These are phyloP conservation scores for Vesta saturnalis DNA, from an alignment of 2,888 invertebrate species.

Conservation along the genomic window DNA sequence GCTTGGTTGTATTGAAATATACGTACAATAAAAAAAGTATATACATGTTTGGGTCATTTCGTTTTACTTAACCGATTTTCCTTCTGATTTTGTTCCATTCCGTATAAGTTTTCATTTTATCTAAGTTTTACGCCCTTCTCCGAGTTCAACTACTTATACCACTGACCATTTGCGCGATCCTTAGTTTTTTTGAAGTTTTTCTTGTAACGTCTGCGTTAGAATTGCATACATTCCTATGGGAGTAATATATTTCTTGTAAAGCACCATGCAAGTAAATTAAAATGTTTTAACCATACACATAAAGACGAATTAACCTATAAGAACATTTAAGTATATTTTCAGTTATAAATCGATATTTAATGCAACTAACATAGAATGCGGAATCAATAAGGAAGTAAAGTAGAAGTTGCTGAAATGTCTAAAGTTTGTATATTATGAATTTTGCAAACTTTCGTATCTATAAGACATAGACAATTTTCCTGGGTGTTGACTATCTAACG, in stretches of 20 bases:
- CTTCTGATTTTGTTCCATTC: not conserved
- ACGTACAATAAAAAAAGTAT: not conserved
- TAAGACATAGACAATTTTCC: not conserved
- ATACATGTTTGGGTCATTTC: too few species aligned
- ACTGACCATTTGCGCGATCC: too few species aligned
- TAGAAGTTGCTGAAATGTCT: too few species aligned
- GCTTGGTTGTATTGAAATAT: not conserved
- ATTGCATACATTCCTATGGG: not conserved
- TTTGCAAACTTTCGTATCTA: not conserved
- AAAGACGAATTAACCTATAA: not conserved
- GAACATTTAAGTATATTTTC: too few species aligned
- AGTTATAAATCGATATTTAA: not conserved
- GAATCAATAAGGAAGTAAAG: too few species aligned
- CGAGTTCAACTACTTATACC: not conserved
- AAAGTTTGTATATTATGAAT: too few species aligned
- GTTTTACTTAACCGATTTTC: not conserved
- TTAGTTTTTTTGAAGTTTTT: not conserved
- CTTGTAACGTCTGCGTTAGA: not conserved
- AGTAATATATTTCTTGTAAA: too few species aligned
- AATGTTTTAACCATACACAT: too few species aligned
- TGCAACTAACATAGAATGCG: too few species aligned
- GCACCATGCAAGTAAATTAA: too few species aligned
- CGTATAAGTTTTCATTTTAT: constrained; percentile 1
- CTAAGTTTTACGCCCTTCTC: not conserved
- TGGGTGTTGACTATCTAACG: not conserved